phyloP scores from a whole-genome alignment of 2,888 invertebrate species.

The Embidobia sp. region DNA sequence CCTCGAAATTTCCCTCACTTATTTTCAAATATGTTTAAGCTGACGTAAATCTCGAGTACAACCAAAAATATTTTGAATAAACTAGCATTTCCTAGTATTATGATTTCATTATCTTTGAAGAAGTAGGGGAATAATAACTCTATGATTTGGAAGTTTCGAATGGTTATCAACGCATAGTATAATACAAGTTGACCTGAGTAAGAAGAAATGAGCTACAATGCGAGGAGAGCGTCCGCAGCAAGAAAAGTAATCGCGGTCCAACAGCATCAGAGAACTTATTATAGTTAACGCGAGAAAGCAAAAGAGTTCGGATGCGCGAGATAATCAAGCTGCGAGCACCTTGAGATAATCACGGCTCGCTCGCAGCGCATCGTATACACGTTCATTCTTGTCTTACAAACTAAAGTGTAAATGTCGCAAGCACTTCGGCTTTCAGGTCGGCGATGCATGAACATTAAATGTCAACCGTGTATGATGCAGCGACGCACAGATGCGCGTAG shows the following conservation, averaged over 20 bases:
- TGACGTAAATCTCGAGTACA: too few relatives aligned
- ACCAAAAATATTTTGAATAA: too few relatives aligned
- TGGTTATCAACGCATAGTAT: slow-evolving; percentile 10
- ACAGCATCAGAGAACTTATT: slow-evolving; percentile 76
- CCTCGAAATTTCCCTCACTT: too few relatives aligned
- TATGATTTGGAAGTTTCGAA: too few relatives aligned
- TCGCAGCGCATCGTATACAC: slow-evolving; percentile 63
- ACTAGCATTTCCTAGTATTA: too few relatives aligned
- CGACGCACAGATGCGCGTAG: slow-evolving; percentile 60
- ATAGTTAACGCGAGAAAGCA: slow-evolving; percentile 76
- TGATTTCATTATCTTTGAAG: too few relatives aligned
- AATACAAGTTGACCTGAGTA: slow-evolving; percentile 7
- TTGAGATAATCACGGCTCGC: slow-evolving; percentile 78
- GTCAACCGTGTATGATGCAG: slow-evolving; percentile 64
- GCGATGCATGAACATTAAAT: slow-evolving; percentile 60
- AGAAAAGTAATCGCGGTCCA: slow-evolving; percentile 70
- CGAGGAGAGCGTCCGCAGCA: slow-evolving; percentile 58
- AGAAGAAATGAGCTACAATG: slow-evolving; percentile 26
- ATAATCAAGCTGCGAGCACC: slow-evolving; percentile 79
- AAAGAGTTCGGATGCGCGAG: slow-evolving; percentile 79
- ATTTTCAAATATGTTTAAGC: too few relatives aligned
- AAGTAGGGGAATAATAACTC: too few relatives aligned
- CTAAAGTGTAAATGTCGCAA: slow-evolving; percentile 62
- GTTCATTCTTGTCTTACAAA: slow-evolving; percentile 44
- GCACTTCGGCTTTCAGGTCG: slow-evolving; percentile 61